phyloP scores from a whole-genome alignment of 2,888 invertebrate species.

The Aplocera efformata region DNA sequence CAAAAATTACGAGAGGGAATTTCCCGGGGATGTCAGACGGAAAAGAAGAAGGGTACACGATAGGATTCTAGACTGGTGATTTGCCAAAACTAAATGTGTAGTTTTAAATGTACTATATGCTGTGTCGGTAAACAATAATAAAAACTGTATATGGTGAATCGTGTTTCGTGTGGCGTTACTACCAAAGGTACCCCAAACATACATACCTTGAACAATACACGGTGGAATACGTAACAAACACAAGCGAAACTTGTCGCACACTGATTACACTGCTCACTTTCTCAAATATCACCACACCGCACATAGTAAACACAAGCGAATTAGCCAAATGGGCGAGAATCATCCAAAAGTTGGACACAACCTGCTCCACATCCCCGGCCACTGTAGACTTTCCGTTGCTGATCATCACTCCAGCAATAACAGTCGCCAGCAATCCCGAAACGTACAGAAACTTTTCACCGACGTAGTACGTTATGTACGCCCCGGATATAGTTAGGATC shows the following conservation, averaged over 20 bases:
- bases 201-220: slow-evolving; percentile 65
- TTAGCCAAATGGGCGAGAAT: slow-evolving; percentile 66
- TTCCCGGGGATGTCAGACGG: no score
- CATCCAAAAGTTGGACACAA: slow-evolving; percentile 57
- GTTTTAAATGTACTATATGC: no score
- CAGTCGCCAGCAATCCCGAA: slow-evolving; percentile 60
- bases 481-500: slow-evolving; percentile 56
- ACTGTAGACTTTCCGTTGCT: slow-evolving; percentile 61
- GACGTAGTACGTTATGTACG: slow-evolving; percentile 64
- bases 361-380: slow-evolving; percentile 62
- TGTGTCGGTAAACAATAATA: no score
- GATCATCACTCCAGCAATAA: slow-evolving; percentile 59
- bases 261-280: slow-evolving; percentile 65
- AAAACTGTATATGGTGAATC: no score
- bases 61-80: no score
- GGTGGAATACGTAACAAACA: slow-evolving; percentile 69
- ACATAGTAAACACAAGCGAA: slow-evolving; percentile 81
- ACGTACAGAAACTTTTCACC: slow-evolving; percentile 70
- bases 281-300: slow-evolving; percentile 81
- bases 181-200: not conserved
- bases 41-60: no score
- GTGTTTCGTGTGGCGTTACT: no score
- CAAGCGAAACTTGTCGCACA: slow-evolving; percentile 56
- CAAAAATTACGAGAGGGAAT: no score
- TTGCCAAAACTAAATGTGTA: no score